phyloP scores from a whole-genome alignment of 2,888 invertebrate species.

The Andrena flavipes region DNA sequence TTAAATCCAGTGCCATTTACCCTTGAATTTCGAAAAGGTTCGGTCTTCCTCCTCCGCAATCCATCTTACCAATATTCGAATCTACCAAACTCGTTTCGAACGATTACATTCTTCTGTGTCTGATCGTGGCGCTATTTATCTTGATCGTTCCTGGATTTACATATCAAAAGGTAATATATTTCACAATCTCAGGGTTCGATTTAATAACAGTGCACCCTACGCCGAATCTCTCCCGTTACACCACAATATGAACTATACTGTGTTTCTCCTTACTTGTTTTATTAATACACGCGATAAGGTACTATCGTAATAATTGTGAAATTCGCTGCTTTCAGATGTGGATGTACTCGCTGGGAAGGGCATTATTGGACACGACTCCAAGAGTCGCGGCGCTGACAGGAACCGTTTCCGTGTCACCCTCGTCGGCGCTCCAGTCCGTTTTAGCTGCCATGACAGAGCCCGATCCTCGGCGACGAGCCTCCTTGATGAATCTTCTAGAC shows the following conservation, averaged over 20 bases:
- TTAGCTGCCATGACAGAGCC: slow-evolving; percentile 87
- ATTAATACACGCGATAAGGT: background rate
- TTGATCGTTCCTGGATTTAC: too few species aligned
- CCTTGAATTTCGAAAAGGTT: too few species aligned
- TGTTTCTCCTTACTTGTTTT: background rate
- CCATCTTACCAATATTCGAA: too few species aligned
- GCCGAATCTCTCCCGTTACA: too few species aligned
- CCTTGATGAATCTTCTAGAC: slow-evolving; percentile 87
- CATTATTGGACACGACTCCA: slow-evolving; percentile 86
- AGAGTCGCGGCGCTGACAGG: slow-evolving; percentile 83
- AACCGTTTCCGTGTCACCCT: slow-evolving; percentile 85
- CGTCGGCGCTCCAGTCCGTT: slow-evolving; percentile 86
- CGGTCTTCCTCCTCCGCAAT: too few species aligned
- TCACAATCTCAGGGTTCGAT: too few species aligned
- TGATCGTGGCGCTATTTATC: too few species aligned
- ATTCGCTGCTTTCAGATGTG: slow-evolving; percentile 86
- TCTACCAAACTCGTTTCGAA: too few species aligned
- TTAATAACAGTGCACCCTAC: background rate
- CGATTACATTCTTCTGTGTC: too few species aligned
- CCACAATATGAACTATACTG: too few species aligned
- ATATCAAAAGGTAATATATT: too few species aligned
- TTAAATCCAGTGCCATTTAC: too few species aligned
- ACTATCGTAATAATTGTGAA: background rate
- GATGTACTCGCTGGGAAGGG: slow-evolving; percentile 87
- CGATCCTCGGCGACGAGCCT: slow-evolving; percentile 86